Percentiles rank a stretch among this genome's conserved stretches.
These are phyloP conservation scores for Patella pellucida DNA, from an alignment of 2,888 invertebrate genomes.

Conservation along the genomic window DNA sequence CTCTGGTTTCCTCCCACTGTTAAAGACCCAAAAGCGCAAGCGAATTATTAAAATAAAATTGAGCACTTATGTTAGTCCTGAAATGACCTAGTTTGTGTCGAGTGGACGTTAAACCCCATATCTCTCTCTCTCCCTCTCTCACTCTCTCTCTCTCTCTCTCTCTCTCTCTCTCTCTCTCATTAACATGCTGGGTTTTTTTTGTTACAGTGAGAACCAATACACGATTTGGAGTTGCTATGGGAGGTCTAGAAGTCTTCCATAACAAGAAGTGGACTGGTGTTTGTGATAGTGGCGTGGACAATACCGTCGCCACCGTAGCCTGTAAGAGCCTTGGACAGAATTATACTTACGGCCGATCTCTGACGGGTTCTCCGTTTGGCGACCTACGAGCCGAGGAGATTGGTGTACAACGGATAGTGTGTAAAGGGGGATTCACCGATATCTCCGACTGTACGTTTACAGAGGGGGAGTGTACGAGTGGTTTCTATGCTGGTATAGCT, in stretches of 20 bases:
- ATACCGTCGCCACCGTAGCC: conserved; percentile 40
- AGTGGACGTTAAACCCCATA: too few species aligned
- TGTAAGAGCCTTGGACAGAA: conserved; percentile 43
- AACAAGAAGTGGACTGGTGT: conserved; percentile 50
- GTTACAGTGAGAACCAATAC: conserved; percentile 47
- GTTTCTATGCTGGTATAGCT: conserved; percentile 49
- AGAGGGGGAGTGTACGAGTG: conserved; percentile 40
- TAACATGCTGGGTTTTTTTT: not conserved
- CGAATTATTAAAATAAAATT: too few species aligned
- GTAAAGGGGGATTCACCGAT: conserved; percentile 66
- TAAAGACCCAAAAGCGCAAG: too few species aligned
- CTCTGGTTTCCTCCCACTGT: too few species aligned
- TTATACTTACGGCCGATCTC: conserved; percentile 46
- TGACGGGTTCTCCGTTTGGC: conserved; percentile 56
- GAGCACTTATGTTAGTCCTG: too few species aligned
- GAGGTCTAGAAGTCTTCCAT: conserved; percentile 48
- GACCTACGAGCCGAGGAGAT: conserved; percentile 43
- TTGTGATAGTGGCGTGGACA: conserved; percentile 47
- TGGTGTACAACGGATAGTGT: conserved; percentile 66
- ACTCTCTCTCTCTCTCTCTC: too few species aligned
- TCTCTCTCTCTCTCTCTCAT: too few species aligned
- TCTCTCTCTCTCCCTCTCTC: too few species aligned
- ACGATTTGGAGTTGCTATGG: conserved; percentile 45
- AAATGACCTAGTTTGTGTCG: too few species aligned
- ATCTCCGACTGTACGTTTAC: conserved; percentile 43